These are phyloP conservation scores for Chymomyza amoena DNA, from an alignment of 2,888 invertebrate genomes.

Conservation along the genomic window DNA sequence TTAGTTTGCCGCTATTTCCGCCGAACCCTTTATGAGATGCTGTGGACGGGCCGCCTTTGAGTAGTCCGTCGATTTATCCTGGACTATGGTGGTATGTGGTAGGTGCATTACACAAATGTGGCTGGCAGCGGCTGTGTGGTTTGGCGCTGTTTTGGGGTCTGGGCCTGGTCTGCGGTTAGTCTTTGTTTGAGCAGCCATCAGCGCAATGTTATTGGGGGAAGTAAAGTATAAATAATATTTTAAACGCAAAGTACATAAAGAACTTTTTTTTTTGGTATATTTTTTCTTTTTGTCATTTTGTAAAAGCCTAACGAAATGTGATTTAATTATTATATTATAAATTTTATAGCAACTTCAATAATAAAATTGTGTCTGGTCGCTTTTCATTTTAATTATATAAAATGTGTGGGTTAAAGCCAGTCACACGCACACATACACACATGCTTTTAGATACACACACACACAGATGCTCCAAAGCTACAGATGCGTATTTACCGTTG, in stretches of 20 bases:
- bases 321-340: conserved; percentile 3
- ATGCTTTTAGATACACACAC: background rate
- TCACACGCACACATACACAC: background rate
- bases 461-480: background rate
- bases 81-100: background rate
- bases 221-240: background rate
- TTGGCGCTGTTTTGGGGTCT: background rate
- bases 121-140: background rate
- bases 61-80: background rate
- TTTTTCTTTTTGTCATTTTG: background rate
- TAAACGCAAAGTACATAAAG: background rate
- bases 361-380: background rate
- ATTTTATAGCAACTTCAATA: background rate
- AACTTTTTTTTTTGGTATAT: background rate
- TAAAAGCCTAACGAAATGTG: background rate
- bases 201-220: background rate
- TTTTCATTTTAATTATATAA: background rate
- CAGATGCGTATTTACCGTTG: background rate
- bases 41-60: background rate
- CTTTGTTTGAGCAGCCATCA: background rate
- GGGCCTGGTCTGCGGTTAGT: background rate
- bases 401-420: background rate
- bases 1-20: background rate
- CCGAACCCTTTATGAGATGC: background rate
- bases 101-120: background rate